Conservation (phyloP, 1,140 invertebrate species). For the Panagrolaimus sp. region DNA sequence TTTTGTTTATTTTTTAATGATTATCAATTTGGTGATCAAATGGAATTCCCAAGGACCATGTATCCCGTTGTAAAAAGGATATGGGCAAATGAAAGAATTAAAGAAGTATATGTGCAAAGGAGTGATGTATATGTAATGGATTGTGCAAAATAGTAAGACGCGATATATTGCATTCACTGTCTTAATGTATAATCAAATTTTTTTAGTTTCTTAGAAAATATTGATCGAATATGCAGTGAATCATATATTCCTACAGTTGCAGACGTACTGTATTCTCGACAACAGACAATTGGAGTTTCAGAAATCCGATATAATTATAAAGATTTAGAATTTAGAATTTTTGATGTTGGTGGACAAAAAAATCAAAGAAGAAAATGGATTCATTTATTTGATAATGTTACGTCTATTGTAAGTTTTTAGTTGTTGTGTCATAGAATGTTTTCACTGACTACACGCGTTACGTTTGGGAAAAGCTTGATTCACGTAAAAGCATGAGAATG, state of each 20-base stretch:
- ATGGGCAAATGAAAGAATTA: not conserved
- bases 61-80: not conserved
- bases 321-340: slow-evolving; percentile 50
- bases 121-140: not conserved
- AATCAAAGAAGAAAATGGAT: slow-evolving; percentile 74
- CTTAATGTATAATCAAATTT: slow-evolving; percentile 76
- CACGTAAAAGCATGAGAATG: too few relatives aligned
- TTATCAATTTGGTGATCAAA: slow-evolving; percentile 16
- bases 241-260: slow-evolving; percentile 70
- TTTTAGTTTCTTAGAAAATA: slow-evolving; percentile 83
- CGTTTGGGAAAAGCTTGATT: too few relatives aligned
- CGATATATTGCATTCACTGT: too few relatives aligned
- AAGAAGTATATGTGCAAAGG: not conserved
- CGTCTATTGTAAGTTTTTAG: slow-evolving; percentile 53
- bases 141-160: slow-evolving; percentile 17
- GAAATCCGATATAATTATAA: slow-evolving; percentile 33
- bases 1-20: slow-evolving; percentile 9
- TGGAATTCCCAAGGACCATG: not conserved
- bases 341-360: slow-evolving; percentile 67
- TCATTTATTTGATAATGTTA: slow-evolving; percentile 60
- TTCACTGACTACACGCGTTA: too few relatives aligned
- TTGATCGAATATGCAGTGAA: slow-evolving; percentile 80
- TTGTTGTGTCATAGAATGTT: too few relatives aligned
- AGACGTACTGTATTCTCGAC: slow-evolving; percentile 23
- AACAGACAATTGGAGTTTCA: slow-evolving; percentile 30